These are phyloP conservation scores for Ormyrus thymus DNA, from an alignment of 2,888 invertebrate species.

Conservation along the genomic window DNA sequence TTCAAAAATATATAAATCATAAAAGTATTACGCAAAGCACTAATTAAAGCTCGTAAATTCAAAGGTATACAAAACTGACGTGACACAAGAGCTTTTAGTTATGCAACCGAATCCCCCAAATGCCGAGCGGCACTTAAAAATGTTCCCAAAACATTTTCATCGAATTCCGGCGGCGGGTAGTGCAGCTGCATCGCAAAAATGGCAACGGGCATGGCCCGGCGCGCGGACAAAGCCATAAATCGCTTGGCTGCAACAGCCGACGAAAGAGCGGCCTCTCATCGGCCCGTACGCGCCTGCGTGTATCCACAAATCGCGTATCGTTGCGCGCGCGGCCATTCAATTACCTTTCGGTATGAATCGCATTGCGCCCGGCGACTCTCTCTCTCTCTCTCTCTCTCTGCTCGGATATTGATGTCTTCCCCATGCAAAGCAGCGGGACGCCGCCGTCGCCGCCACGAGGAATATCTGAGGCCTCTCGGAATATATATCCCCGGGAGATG, in stretches of 20 bases:
- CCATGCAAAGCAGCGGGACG: conserved; percentile 71
- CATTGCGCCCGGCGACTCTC: conserved; percentile 50
- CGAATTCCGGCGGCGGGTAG: too few relatives aligned
- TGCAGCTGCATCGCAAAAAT: too few relatives aligned
- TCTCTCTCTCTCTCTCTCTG: too few relatives aligned
- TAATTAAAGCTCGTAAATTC: too few relatives aligned
- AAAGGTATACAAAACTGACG: too few relatives aligned
- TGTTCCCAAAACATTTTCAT: too few relatives aligned
- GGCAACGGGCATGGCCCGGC: not conserved
- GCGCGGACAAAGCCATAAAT: conserved; percentile 24
- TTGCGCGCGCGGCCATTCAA: conserved; percentile 61
- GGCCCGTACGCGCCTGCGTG: not conserved
- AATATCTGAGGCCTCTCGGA: conserved; percentile 6
- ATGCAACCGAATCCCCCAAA: too few relatives aligned
- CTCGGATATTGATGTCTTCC: conserved; percentile 70
- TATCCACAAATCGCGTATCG: conserved; percentile 29
- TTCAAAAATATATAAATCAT: not conserved
- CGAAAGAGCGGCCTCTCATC: conserved; percentile 38
- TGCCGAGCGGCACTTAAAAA: too few relatives aligned
- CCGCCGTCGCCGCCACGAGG: conserved; percentile 47
- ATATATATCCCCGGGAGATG: not conserved
- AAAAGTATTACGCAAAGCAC: too few relatives aligned
- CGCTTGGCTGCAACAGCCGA: not conserved
- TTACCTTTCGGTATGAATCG: conserved; percentile 67
- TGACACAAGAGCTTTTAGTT: too few relatives aligned